Base-by-base conservation (phyloP, 2,113 vertebrate species). In the Heterotilapia buettikoferi region DNA sequence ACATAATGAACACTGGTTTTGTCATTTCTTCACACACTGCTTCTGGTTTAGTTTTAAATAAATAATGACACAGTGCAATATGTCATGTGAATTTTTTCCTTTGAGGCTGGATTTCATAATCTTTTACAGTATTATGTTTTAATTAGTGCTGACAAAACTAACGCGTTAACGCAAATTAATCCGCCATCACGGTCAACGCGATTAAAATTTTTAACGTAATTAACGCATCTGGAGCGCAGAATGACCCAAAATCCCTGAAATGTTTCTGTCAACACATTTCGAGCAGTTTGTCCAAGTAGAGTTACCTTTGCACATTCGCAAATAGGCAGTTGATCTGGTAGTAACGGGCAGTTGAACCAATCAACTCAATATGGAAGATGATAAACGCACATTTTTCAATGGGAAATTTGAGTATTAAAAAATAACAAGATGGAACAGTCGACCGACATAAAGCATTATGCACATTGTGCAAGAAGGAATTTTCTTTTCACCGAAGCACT, bases 131-230 rank as follows among this genome's bases (percentile, higher is more conserved):
- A 57, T 61, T 33, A 10, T 31, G 16, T 57, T 57, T 57, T 57
- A 57, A 57, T 57, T 57, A 29, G 24, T 29, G 56, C 56, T 57
- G 24, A 29, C 56, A 57, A 57, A 57, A 9, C 56, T 16, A 57
- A 57, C 2, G 3, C 1, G 0, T 29, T 16, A 59, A 59, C 29
- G 24, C 0, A 59, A 59, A 59, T 57, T 1, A 16, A 57, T 57
- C 56, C 2, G 0, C 3, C 24, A 57, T 29, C 7, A 59, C 24
- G 7, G 24, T 59, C 56, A 0, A 59, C 1, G 3, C 2, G 56
- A 59, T 59, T 59, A 59, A 59, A 59, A 0, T 0, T 0, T 59
- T 59, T 59, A 29, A 29, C 1, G 0, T 59, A 59, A 59, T 29
- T 59, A 59, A 59, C 0, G 0, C 24, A 59, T 59, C 24, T 2